A percentile compares a stretch with the other conserved stretches of the same genome.
Evolutionary conservation across 2,888 invertebrate species (phyloP).

Genomic region (Steinernema hermaphroditum): DNA sequence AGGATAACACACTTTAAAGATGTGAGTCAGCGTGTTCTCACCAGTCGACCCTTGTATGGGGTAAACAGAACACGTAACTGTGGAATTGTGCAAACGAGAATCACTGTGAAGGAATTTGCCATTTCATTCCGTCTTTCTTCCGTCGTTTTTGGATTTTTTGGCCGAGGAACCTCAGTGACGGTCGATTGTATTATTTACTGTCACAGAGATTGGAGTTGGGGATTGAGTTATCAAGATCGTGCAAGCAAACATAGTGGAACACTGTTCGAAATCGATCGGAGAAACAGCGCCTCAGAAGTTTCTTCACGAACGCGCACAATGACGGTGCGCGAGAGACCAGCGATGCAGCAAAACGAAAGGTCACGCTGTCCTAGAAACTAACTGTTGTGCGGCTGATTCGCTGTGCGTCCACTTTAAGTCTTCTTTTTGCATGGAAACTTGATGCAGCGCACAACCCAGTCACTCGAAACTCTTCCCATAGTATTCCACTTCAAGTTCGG

Average conservation of each 20-base stretch:
- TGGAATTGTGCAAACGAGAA: not conserved
- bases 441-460: too few relatives aligned
- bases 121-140: too few relatives aligned
- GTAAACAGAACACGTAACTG: conserved; percentile 13
- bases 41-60: not conserved
- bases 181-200: too few relatives aligned
- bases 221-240: not conserved
- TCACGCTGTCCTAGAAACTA: conserved; percentile 30
- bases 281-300: conserved; percentile 17
- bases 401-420: not conserved
- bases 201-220: too few relatives aligned
- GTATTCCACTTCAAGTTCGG: too few relatives aligned
- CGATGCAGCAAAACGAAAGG: conserved; percentile 11
- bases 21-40: conserved; percentile 1
- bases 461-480: too few relatives aligned
- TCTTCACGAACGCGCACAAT: conserved; percentile 28
- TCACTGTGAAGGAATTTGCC: not conserved
- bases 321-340: conserved; percentile 5
- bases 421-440: not conserved
- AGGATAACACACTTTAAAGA: too few relatives aligned
- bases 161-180: too few relatives aligned
- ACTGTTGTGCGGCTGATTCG: conserved; percentile 11
- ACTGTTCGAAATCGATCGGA: conserved; percentile 7
- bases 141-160: too few relatives aligned
- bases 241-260: not conserved